Base-by-base conservation (phyloP, 2,888 invertebrate genomes). In the Girardia tigrina region DNA sequence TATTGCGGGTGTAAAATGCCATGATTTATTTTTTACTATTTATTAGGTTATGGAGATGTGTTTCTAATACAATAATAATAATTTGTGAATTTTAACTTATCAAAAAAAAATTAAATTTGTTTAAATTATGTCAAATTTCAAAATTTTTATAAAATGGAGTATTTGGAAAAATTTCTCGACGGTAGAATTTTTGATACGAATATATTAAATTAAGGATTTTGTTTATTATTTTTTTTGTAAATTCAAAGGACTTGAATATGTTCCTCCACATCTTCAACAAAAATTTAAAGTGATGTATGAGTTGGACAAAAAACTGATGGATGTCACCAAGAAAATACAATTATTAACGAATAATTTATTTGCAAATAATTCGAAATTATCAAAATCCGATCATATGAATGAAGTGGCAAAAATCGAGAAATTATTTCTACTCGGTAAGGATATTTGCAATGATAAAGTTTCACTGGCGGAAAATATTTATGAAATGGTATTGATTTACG, bases 281-380 rank as follows among this genome's bases (percentile, higher is more conserved):
- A 71, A 75, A 74, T 75, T 73, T 27, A 75, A 75, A 72, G 71
- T 75, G 8, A 75, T 75, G 28, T 26, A 71, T 28, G 69, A 75
- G 20, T 69, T 75, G n/a, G 75, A 75, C 23, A 26, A 23, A 20
- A 26, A 75, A n/a, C 14, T 75, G 4, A 26, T 70, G 4, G 71
- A 72, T 12, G 27, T 29, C 23, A 29, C 29, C 16, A 72, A 72
- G 28, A 29, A 72, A 72, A 72, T 72, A 6, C 56, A 56, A 23
- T 12, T 56, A 20, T 56, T 56, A 56, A 56, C 56, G n/a, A 56
- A 56, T 16, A 56, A 56, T 56, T 56, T 56, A 56, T 56, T 56
- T 8, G n/a, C 23, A 56, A 56, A 56, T 56, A 56, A 56, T 56
- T 56, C 23, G 23, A 56, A 56, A 4, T 56, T 56, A 12, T 56